These are phyloP conservation scores for Leptinotarsa juncta DNA, from an alignment of 2,888 invertebrate genomes.

Conservation along the genomic window DNA sequence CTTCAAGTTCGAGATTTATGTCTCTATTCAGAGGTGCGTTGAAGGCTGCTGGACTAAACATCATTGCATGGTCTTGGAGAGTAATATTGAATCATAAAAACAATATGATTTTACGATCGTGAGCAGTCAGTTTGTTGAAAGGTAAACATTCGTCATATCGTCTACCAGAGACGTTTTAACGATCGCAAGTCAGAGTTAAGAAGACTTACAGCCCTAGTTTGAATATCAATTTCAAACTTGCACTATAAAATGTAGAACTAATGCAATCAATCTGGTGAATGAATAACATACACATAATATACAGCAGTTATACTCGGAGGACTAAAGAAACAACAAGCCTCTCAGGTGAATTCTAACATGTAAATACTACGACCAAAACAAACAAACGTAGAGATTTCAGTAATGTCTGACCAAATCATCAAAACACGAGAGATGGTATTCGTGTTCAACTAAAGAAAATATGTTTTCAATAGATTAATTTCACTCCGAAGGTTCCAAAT, in stretches of 20 bases:
- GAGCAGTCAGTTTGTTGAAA: constrained; percentile 16
- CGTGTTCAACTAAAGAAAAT: too few species aligned
- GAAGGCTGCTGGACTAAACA: constrained; percentile 24
- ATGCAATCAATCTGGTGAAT: neutral
- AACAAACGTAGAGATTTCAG: too few species aligned
- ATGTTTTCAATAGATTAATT: too few species aligned
- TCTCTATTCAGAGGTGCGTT: constrained; percentile 36
- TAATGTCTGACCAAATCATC: too few species aligned
- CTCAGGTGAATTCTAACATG: too few species aligned
- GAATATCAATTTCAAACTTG: constrained; percentile 3
- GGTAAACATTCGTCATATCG: constrained; percentile 18
- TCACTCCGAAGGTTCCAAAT: too few species aligned
- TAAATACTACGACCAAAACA: too few species aligned
- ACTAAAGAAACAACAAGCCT: too few species aligned
- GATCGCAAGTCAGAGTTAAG: neutral
- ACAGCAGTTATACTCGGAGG: neutral
- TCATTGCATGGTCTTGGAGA: constrained; percentile 14
- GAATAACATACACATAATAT: neutral
- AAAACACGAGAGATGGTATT: too few species aligned
- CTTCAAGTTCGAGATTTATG: constrained; percentile 34
- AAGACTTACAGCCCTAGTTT: neutral
- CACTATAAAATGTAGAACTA: neutral
- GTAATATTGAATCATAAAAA: constrained; percentile 17
- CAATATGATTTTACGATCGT: constrained; percentile 15
- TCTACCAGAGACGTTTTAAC: constrained; percentile 11